Evolutionary conservation across 64 coral and sea anemone species (phyloP).

Genomic region (Actinia equina): DNA sequence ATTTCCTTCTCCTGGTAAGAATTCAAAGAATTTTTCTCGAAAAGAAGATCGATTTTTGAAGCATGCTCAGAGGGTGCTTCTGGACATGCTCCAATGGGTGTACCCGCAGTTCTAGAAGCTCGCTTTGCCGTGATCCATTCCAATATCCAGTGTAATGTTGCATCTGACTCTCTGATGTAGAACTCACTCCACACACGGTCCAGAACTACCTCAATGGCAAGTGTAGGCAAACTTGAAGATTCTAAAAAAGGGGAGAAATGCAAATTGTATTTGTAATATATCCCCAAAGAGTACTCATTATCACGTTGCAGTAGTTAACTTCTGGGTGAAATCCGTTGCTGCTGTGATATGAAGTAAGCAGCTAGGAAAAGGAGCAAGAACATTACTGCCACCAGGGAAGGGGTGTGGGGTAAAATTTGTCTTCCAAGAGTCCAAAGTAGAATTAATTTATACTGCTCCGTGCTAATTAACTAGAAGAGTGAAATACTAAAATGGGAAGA

Average conservation of each 20-base stretch:
- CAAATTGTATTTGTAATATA: no score
- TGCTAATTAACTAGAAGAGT: no score
- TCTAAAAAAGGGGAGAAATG: not conserved
- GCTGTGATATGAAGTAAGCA: no score
- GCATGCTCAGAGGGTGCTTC: not conserved
- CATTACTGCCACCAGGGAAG: no score
- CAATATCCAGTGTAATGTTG: conserved; percentile 35
- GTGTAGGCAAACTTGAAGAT: not conserved
- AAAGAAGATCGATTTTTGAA: conserved; percentile 38
- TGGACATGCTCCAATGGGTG: conserved; percentile 7
- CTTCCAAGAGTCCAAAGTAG: no score
- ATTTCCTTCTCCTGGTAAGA: conserved; percentile 16
- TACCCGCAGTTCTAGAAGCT: not conserved
- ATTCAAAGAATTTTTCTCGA: conserved; percentile 51
- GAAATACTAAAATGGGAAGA: no score
- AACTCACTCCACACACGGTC: conserved; percentile 19
- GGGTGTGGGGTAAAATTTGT: no score
- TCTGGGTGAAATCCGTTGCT: no score
- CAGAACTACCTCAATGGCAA: conserved; percentile 12
- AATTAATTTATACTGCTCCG: no score
- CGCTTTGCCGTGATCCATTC: conserved; percentile 1
- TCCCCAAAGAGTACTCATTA: no score
- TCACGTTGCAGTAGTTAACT: no score
- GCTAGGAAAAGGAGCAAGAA: no score
- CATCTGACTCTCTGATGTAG: not conserved